These are phyloP conservation scores for Stegana nigrithorax DNA, from an alignment of 2,888 invertebrate species.

Conservation along the genomic window DNA sequence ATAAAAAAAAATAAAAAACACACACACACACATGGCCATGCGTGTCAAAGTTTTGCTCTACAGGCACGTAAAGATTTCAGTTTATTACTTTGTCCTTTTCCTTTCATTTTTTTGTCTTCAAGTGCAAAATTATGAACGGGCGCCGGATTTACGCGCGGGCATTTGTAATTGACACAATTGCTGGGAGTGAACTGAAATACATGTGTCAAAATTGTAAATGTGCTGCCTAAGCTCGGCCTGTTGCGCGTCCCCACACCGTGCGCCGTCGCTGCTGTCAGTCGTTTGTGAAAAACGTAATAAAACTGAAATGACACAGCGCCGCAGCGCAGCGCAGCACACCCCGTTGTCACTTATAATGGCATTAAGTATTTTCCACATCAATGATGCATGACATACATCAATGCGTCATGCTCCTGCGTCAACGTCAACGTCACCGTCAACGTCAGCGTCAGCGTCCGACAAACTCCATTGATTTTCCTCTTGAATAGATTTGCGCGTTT, in stretches of 20 bases:
- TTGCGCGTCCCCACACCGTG: too few relatives aligned
- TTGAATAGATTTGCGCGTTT: neutral
- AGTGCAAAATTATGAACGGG: too few relatives aligned
- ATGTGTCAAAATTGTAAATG: too few relatives aligned
- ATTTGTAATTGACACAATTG: too few relatives aligned
- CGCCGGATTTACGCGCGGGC: too few relatives aligned
- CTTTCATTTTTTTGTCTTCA: too few relatives aligned
- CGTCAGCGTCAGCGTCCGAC: neutral
- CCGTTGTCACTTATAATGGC: too few relatives aligned
- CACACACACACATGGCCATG: too few relatives aligned
- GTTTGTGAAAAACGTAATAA: conserved; percentile 45
- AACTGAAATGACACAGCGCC: conserved; percentile 55
- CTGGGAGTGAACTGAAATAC: too few relatives aligned
- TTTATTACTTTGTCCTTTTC: neutral
- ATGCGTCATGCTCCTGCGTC: conserved; percentile 52
- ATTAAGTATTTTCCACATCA: conserved; percentile 58
- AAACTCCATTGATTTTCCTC: neutral
- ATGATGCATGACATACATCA: conserved; percentile 57
- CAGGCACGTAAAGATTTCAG: neutral
- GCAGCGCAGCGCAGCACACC: too few relatives aligned
- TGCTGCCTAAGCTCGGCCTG: too few relatives aligned
- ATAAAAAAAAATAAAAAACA: too few relatives aligned
- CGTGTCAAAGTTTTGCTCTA: neutral
- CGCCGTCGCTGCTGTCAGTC: neutral
- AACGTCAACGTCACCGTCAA: neutral